Conservation (phyloP, 2,888 invertebrate species). For the Thymelicus sylvestris region DNA sequence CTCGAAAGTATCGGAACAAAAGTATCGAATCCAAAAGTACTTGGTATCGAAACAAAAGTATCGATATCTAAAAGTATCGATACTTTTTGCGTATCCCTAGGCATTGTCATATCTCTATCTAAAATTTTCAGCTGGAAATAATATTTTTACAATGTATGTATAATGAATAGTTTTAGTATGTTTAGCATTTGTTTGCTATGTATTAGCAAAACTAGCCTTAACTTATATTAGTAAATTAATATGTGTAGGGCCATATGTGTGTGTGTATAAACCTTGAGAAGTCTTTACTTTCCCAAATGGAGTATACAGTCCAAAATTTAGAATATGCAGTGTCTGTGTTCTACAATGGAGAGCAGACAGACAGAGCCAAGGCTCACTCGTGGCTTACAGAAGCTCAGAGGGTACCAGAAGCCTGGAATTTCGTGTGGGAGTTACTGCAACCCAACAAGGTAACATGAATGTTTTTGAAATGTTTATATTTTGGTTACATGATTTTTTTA, state of each 20-base stretch:
- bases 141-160: not conserved
- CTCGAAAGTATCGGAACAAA: too few species aligned
- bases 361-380: slow-evolving; percentile 91
- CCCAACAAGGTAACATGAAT: slow-evolving; percentile 88
- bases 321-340: slow-evolving; percentile 89
- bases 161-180: not conserved
- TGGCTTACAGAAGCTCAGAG: slow-evolving; percentile 95
- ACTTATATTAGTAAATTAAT: not conserved
- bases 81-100: too few species aligned
- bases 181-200: not conserved
- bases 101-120: not conserved
- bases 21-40: too few species aligned
- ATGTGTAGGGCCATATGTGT: slow-evolving; percentile 17
- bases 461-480: not conserved
- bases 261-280: slow-evolving; percentile 14
- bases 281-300: slow-evolving; percentile 71
- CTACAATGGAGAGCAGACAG: slow-evolving; percentile 85
- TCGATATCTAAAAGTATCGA: too few species aligned
- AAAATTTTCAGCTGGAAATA: not conserved
- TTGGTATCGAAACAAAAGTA: too few species aligned
- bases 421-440: slow-evolving; percentile 95
- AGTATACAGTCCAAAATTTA: slow-evolving; percentile 86
- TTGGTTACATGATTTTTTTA: not conserved
- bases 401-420: slow-evolving; percentile 95
- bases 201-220: not conserved